A percentile compares a stretch with the other conserved stretches of the same genome.
Evolutionary conservation across 2,888 invertebrate genomes (phyloP).

Genomic region (Enchytraeus crypticus): DNA sequence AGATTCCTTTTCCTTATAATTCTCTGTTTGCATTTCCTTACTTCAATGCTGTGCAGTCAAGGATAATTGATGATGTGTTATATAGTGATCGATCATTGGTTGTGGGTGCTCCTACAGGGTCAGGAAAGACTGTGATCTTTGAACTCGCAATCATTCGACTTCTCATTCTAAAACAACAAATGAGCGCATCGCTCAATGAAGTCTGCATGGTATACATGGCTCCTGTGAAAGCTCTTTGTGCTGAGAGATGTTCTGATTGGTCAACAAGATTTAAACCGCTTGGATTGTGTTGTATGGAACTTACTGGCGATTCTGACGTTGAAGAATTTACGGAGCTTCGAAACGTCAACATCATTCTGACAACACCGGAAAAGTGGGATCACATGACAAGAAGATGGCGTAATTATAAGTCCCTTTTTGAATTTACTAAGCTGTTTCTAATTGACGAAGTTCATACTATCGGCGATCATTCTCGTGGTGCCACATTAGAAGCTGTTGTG

Average conservation of each 20-base stretch:
- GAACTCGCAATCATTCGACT: conserved; percentile 67
- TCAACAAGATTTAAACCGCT: conserved; percentile 58
- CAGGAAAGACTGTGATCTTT: conserved; percentile 74
- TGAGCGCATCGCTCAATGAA: conserved; percentile 15
- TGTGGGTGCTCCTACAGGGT: conserved; percentile 71
- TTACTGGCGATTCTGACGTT: conserved; percentile 68
- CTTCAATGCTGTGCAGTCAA: conserved; percentile 68
- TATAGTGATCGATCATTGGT: conserved; percentile 62
- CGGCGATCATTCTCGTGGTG: conserved; percentile 63
- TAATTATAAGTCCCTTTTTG: conserved; percentile 59
- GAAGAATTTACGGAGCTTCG: conserved; percentile 53
- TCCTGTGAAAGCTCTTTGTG: conserved; percentile 69
- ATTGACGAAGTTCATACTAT: conserved; percentile 57
- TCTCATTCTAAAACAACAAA: conserved; percentile 53
- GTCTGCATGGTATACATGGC: conserved; percentile 57
- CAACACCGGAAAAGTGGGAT: conserved; percentile 75
- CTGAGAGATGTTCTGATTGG: conserved; percentile 67
- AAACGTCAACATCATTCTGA: conserved; percentile 57
- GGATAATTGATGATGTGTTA: conserved; percentile 60
- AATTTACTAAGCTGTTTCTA: conserved; percentile 51
- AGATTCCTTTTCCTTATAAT: not conserved
- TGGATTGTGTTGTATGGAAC: conserved; percentile 60
- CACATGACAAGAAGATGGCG: conserved; percentile 67
- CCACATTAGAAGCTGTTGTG: conserved; percentile 69
- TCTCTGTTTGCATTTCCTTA: conserved; percentile 52